Evolutionary conservation across 2,113 vertebrate genomes (phyloP).

Genomic region (Etheostoma cragini): DNA sequence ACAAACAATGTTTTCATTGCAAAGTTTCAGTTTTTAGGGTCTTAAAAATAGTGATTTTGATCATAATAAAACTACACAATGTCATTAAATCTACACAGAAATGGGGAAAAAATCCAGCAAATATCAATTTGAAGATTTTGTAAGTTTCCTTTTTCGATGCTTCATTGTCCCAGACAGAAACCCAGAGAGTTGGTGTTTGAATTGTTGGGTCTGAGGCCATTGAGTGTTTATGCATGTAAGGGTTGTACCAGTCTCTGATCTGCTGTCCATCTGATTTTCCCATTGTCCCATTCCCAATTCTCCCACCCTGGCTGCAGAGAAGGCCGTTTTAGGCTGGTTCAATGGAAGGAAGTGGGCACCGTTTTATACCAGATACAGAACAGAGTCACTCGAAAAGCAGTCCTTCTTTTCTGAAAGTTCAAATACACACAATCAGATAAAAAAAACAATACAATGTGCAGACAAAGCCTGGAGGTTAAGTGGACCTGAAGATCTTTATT

Average conservation of each 20-base stretch:
- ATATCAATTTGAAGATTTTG: neutral
- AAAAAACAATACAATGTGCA: neutral
- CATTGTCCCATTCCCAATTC: conserved; percentile 71
- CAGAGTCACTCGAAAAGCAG: conserved; percentile 47
- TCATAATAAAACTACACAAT: neutral
- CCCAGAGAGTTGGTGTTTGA: conserved; percentile 15
- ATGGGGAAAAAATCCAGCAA: neutral
- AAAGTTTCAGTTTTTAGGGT: too few relatives aligned
- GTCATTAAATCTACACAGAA: neutral
- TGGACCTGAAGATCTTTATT: neutral
- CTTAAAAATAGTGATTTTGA: too few relatives aligned
- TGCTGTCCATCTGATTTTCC: conserved; percentile 65
- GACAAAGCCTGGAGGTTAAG: neutral
- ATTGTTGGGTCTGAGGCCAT: conserved; percentile 10
- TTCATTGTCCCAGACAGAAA: conserved; percentile 23
- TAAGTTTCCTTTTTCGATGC: neutral
- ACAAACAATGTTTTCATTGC: too few relatives aligned
- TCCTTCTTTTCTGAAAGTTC: conserved; percentile 11
- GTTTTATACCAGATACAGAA: conserved; percentile 39
- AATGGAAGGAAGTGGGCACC: conserved; percentile 81
- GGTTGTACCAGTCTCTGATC: conserved; percentile 49
- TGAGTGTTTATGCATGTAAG: conserved; percentile 52
- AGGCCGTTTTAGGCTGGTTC: conserved; percentile 73
- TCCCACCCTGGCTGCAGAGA: conserved; percentile 68
- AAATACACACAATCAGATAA: conserved; percentile 43